Evolutionary conservation across 2,797 vertebrate genomes (phyloP).

Genomic region (Spheniscus humboldti): DNA sequence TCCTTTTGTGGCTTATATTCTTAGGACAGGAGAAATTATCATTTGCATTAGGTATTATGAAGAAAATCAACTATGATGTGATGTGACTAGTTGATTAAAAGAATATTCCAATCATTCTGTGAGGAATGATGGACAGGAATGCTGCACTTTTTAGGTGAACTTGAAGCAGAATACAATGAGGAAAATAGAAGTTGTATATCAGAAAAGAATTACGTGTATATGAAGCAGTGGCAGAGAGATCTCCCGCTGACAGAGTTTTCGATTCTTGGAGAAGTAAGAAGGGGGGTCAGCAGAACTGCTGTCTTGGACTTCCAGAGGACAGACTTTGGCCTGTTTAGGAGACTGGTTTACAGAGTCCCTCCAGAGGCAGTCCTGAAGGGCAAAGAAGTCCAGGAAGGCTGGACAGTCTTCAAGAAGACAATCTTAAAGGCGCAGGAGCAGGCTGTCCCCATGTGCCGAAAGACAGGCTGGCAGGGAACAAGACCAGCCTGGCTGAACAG

Average conservation of each 20-base stretch:
- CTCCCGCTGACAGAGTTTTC: background rate
- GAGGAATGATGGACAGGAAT: background rate
- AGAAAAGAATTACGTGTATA: background rate
- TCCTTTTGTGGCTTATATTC: background rate
- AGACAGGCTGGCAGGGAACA: too few relatives aligned
- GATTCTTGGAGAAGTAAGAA: too few relatives aligned
- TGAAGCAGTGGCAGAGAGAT: background rate
- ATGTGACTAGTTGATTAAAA: background rate
- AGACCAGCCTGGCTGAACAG: too few relatives aligned
- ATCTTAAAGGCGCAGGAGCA: too few relatives aligned
- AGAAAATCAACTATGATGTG: background rate
- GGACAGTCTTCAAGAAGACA: too few relatives aligned
- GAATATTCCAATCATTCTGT: background rate
- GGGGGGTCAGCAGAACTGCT: too few relatives aligned
- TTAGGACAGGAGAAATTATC: background rate
- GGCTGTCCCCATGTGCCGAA: too few relatives aligned
- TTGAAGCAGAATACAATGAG: background rate
- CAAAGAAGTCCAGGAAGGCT: too few relatives aligned
- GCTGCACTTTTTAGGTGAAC: background rate
- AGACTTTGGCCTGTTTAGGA: too few relatives aligned
- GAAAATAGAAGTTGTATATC: background rate
- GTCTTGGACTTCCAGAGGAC: too few relatives aligned
- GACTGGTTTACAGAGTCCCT: too few relatives aligned
- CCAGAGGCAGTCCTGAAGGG: too few relatives aligned
- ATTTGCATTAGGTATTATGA: background rate